Evolutionary conservation across 2,113 vertebrate genomes (phyloP).

Genomic region (Xyrauchen texanus): DNA sequence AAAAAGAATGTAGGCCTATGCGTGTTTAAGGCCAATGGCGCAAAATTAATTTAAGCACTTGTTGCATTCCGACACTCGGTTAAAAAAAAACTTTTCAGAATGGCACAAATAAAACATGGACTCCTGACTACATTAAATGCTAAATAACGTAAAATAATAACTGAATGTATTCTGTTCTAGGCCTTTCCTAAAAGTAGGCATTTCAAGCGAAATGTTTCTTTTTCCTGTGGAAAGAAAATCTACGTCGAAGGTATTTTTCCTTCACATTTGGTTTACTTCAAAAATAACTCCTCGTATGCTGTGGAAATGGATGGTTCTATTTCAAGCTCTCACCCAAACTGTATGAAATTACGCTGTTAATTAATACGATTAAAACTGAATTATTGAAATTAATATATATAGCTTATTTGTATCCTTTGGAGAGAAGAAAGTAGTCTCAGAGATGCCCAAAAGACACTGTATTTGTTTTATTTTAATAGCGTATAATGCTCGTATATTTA

Average conservation of each 20-base stretch:
- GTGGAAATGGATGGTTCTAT: not conserved
- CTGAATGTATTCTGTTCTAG: not conserved
- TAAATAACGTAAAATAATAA: not conserved
- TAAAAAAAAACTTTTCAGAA: not conserved
- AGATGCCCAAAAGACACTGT: not conserved
- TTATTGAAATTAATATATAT: not conserved
- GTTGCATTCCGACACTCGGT: not conserved
- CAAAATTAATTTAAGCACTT: not conserved
- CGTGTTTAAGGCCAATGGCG: too few species aligned
- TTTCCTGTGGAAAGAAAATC: not conserved
- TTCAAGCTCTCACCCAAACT: not conserved
- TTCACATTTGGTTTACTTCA: not conserved
- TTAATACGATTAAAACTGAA: not conserved
- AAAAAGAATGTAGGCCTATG: too few species aligned
- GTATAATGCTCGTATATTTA: conserved; percentile 23
- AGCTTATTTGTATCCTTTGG: not conserved
- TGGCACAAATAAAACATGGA: not conserved
- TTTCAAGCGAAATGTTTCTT: not conserved
- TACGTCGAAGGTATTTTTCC: not conserved
- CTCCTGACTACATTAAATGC: not conserved
- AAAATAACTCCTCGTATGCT: not conserved
- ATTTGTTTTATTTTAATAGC: conserved; percentile 22
- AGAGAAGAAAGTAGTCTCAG: not conserved
- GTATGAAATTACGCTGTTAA: not conserved
- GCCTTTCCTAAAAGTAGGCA: not conserved